phyloP scores from a whole-genome alignment of 1,140 invertebrate species.

The Caerostris darwini region DNA sequence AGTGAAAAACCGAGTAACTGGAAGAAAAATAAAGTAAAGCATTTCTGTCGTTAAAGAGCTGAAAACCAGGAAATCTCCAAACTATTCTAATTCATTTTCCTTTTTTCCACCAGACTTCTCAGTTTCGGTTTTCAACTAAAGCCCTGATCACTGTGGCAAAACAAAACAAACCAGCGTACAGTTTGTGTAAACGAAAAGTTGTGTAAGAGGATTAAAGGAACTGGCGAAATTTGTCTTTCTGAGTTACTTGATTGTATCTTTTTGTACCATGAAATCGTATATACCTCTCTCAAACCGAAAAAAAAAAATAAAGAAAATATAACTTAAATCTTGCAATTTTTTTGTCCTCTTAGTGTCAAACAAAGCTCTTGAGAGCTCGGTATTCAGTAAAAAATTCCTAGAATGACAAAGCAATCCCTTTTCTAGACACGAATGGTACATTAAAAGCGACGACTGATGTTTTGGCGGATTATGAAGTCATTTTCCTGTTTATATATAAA shows the following conservation, averaged over 20 bases:
- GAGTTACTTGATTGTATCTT: constrained; percentile 29
- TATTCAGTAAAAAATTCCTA: too few species aligned
- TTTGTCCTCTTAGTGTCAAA: not conserved
- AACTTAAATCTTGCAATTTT: too few species aligned
- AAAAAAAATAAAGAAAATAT: not conserved
- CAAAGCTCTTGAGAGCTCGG: too few species aligned
- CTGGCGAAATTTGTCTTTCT: constrained; percentile 33
- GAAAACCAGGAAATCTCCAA: not conserved
- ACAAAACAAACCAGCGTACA: constrained; percentile 33
- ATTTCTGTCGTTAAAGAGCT: not conserved
- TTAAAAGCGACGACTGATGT: too few species aligned
- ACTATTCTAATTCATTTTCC: not conserved
- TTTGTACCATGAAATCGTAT: not conserved
- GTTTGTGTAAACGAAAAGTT: constrained; percentile 26
- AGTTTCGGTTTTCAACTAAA: constrained; percentile 36
- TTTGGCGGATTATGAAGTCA: too few species aligned
- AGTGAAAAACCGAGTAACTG: not conserved
- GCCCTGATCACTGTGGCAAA: not conserved
- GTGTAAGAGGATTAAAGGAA: not conserved
- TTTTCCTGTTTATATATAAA: too few species aligned
- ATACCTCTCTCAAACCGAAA: not conserved
- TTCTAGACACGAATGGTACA: too few species aligned
- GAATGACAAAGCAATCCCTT: too few species aligned
- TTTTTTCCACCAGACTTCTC: not conserved
- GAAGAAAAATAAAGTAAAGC: not conserved